phyloP scores from a whole-genome alignment of 1,140 invertebrate genomes.

The Macrobrachium rosenbergii region DNA sequence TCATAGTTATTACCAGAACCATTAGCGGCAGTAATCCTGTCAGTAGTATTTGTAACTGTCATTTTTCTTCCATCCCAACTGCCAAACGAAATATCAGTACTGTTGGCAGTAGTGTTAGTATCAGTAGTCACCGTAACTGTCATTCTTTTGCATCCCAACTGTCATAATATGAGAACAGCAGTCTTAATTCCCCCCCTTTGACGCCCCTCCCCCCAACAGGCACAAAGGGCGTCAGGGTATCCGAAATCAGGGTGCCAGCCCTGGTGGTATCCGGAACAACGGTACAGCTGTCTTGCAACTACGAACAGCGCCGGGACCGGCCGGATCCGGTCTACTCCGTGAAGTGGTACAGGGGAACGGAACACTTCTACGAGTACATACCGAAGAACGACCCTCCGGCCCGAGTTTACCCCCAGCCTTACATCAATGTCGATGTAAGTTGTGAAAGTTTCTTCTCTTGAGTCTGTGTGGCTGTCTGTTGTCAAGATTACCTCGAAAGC shows the following conservation, averaged over 20 bases:
- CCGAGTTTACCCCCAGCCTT: background rate
- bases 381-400: background rate
- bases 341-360: background rate
- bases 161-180: too few species aligned
- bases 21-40: too few species aligned
- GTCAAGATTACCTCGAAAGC: too few species aligned
- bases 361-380: conserved; percentile 11
- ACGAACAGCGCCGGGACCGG: background rate
- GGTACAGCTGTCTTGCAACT: background rate
- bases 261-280: background rate
- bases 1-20: too few species aligned
- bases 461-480: too few species aligned
- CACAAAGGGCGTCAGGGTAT: background rate
- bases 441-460: background rate
- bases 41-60: too few species aligned
- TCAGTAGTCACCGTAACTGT: too few species aligned
- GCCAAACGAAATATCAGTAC: too few species aligned
- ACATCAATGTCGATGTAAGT: conserved; percentile 6
- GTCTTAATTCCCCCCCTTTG: background rate
- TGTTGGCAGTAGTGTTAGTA: too few species aligned
- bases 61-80: too few species aligned
- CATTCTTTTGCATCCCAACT: too few species aligned
- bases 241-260: background rate
- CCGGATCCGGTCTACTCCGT: background rate
- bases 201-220: background rate